phyloP scores from a whole-genome alignment of 2,797 vertebrate genomes.

The Pseudochirops corinnae region DNA sequence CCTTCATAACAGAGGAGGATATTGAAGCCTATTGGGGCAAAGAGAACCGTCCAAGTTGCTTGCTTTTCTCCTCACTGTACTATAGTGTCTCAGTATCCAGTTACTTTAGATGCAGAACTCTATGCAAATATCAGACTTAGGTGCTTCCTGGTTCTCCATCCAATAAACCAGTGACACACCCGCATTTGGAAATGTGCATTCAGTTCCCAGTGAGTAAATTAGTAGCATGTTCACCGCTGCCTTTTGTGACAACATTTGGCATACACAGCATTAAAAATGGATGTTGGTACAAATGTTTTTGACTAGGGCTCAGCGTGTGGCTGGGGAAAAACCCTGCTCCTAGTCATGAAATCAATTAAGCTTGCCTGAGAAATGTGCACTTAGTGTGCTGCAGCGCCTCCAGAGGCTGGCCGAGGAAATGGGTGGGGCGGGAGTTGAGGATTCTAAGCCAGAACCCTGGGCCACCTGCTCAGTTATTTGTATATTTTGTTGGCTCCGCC shows the following conservation, averaged over 20 bases:
- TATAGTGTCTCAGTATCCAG: background rate
- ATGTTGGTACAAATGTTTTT: conserved; percentile 82
- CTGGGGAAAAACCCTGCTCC: conserved; percentile 74
- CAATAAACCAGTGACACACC: conserved; percentile 82
- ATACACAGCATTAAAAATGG: conserved; percentile 84
- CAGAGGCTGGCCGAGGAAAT: background rate
- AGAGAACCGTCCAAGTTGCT: background rate
- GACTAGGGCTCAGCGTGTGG: conserved; percentile 79
- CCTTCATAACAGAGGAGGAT: background rate
- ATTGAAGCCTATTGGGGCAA: background rate
- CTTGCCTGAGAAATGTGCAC: background rate
- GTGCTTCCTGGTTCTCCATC: conserved; percentile 77
- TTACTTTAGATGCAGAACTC: conserved; percentile 60
- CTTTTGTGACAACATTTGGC: conserved; percentile 82
- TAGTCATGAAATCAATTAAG: conserved; percentile 66
- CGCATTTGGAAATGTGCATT: conserved; percentile 80
- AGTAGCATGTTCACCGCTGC: conserved; percentile 81
- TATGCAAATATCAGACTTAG: conserved; percentile 61
- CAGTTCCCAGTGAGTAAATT: conserved; percentile 83
- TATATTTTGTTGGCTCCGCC: background rate
- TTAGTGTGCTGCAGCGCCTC: fast-evolving
- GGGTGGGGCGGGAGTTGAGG: background rate
- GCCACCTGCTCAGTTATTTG: background rate
- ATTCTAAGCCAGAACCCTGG: background rate
- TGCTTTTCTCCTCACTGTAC: background rate